Conservation (phyloP, 2,888 invertebrate species). For the Resseliella maxima region DNA sequence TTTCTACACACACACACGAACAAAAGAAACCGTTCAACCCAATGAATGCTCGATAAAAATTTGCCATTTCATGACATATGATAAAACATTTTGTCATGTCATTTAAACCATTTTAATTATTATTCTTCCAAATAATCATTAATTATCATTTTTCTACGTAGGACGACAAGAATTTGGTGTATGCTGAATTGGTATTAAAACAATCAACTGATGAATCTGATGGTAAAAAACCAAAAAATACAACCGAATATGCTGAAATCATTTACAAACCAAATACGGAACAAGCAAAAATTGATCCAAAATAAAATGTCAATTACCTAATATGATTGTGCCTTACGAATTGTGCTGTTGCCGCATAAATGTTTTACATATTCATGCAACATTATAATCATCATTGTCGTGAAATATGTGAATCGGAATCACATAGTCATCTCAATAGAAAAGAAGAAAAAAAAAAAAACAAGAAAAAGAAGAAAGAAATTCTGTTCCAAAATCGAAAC, state of each 20-base stretch:
- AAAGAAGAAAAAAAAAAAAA: background rate
- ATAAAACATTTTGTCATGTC: too few species aligned
- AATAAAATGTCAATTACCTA: background rate
- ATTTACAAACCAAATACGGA: constrained; percentile 69
- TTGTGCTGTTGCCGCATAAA: too few species aligned
- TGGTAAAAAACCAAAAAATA: constrained; percentile 71
- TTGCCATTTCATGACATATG: too few species aligned
- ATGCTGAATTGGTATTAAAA: constrained; percentile 77
- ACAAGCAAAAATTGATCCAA: background rate
- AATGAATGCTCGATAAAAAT: too few species aligned
- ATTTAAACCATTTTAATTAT: too few species aligned
- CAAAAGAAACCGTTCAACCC: too few species aligned
- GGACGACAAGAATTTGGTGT: constrained; percentile 76
- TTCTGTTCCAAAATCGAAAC: background rate
- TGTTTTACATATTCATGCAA: background rate
- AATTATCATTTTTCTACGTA: constrained; percentile 60
- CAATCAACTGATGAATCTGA: constrained; percentile 67
- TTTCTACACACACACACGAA: too few species aligned
- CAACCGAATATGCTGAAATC: constrained; percentile 85
- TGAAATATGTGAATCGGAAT: background rate
- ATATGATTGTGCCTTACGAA: background rate
- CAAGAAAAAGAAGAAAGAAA: background rate
- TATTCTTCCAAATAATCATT: constrained; percentile 31
- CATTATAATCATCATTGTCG: background rate
- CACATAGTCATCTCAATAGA: background rate